Evolutionary conservation across 2,113 vertebrate species (phyloP), one percentile per base, ranked within the genome.

Genomic region (Hypomesus transpacificus): DNA sequence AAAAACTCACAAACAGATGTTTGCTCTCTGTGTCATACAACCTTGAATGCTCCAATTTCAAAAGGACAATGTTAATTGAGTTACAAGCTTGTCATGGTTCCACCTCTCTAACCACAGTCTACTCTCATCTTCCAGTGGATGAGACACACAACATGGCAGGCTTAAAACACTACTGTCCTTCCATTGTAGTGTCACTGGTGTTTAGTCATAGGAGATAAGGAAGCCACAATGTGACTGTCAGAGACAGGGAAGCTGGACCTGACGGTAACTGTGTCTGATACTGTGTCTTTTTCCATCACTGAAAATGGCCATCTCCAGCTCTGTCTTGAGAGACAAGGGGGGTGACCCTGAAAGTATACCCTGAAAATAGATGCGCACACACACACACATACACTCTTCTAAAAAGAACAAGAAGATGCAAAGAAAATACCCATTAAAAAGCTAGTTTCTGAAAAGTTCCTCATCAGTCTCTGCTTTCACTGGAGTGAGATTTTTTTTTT

Each of bases 221-320:
- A 71, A 71, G 78, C 85, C 76, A 78, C 80, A 82, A 78, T 82
- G 64, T 87, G 72, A 78, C 70, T 84, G 84, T 83, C 77, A 77
- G 66, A 74, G 70, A 80, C 75, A 77, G 73, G 81, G 74, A 75
- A 11, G 17, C 7, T 5, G 17, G 31, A 74, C 70, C 62, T 77
- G 75, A 74, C 75, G 68, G 72, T 75, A 78, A 56, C 71, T 80
- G 73, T 24, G 28, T 74, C 76, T 66, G 65, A 70, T 75, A 80
- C 69, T 77, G 76, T 82, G 81, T 46, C 39, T 46, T 46, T 46
- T 46, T 46, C 39, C 39, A 46, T 46, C 39, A 2, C 39, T 63
- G 26, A 85, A 75, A 78, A 50, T 66, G 77, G 69, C 70, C 34
- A 66, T 53, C 26, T 56, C 74, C 57, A 57, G 68, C 68, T 79